Base-by-base conservation (phyloP, 2,888 invertebrate genomes). In the Temnothorax rugatulus region DNA sequence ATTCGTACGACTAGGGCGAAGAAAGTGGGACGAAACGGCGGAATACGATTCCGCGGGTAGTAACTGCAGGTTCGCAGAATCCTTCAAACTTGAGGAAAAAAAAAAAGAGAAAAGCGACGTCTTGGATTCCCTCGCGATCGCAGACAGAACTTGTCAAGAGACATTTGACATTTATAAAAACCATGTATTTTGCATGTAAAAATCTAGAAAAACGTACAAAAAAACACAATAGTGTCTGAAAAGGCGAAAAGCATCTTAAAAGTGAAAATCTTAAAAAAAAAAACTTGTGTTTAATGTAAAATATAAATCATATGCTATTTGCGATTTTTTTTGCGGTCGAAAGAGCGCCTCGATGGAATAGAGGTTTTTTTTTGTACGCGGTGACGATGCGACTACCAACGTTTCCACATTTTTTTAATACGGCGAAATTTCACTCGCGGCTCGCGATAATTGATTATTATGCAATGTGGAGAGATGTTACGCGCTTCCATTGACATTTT, bases 1-100 rank as follows among this genome's bases (percentile, higher is more conserved):
- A 92, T 92, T 91, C 87, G 29, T 77, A 52, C 85, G 90, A 90
- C 91, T 90, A 91, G 91, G 89, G 84, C 91, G 85, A 90, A 90
- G 92, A 92, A 92, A 92, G 92, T 92, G 76, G 92, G 89, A 88
- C 92, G 83, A 68, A 69, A 83, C 59, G 69, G 63, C 66, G 68
- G n/a, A 25, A 44, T 34, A 59, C 44, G 54, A 54, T 11, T 69
- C 9, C 25, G 1, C 34, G n/a, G 8, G 29, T 54, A 81, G 54
- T 44, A 73, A 34, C 18, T 21, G 13, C 38, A 57, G 68, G 7
- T 79, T 73, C 50, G 18, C 25, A 50, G 47, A 73, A 47, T 59
- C 18, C 21, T 7, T 18, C 5, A 15, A 21, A 21, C 15, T 61
- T 69, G 18, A 21, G 21, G 4, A 13, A 0, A 47, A 59, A 29